Conservation (phyloP, 2,797 vertebrate species). For the Glossophaga mutica region DNA sequence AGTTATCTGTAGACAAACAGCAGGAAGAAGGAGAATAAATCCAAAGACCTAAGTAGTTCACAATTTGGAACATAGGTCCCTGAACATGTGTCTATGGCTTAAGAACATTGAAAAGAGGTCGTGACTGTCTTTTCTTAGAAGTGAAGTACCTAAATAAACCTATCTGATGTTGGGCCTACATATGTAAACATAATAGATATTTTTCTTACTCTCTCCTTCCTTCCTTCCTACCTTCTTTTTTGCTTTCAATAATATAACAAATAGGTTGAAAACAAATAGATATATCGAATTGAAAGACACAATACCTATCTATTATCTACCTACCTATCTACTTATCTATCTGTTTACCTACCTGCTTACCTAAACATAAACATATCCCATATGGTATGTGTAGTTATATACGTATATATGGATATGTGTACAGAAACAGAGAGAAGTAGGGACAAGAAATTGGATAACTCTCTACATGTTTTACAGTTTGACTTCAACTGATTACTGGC, state of each 20-base stretch:
- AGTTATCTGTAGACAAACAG: neutral
- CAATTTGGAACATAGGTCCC: neutral
- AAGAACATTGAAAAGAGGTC: neutral
- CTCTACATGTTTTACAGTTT: slow-evolving; percentile 11
- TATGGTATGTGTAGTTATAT: neutral
- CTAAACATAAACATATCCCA: neutral
- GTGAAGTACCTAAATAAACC: neutral
- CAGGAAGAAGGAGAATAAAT: neutral
- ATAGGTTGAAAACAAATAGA: neutral
- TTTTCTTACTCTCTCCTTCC: neutral
- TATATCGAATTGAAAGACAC: neutral
- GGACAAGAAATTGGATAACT: neutral
- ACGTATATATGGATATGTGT: neutral
- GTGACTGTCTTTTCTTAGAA: neutral
- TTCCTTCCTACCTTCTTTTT: neutral
- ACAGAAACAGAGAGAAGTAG: neutral
- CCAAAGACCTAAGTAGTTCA: neutral
- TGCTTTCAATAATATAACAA: neutral
- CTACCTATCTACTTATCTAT: neutral
- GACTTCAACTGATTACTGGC: slow-evolving; percentile 4
- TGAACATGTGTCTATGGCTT: neutral
- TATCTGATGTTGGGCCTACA: neutral
- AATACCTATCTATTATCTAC: neutral
- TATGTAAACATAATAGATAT: neutral
- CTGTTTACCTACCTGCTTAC: neutral